These are phyloP conservation scores for Netelia melanura DNA, from an alignment of 2,888 invertebrate genomes.

Conservation along the genomic window DNA sequence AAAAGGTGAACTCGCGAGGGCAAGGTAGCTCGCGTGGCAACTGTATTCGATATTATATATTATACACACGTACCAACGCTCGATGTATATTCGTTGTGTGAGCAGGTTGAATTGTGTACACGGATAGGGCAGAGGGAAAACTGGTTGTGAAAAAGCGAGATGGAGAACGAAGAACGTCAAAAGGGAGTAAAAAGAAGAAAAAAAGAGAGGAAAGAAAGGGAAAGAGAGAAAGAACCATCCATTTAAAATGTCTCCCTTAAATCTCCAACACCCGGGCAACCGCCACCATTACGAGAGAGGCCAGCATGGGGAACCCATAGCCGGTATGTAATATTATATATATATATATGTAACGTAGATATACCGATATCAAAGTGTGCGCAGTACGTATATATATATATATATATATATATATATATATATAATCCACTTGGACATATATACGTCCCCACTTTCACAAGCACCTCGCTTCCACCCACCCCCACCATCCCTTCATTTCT, in stretches of 20 bases:
- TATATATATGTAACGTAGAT: background rate
- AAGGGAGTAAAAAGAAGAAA: slow-evolving; percentile 36
- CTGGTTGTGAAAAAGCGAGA: slow-evolving; percentile 39
- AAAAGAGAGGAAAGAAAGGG: slow-evolving; percentile 46
- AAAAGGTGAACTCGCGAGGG: slow-evolving; percentile 25
- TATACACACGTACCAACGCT: background rate
- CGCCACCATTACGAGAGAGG: slow-evolving; percentile 73
- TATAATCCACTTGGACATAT: slow-evolving; percentile 39
- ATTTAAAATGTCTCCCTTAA: slow-evolving; percentile 82
- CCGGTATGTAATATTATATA: background rate
- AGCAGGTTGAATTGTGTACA: slow-evolving; percentile 28
- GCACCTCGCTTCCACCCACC: slow-evolving; percentile 63
- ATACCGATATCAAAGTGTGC: background rate
- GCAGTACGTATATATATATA: background rate
- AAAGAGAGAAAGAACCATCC: slow-evolving; percentile 83
- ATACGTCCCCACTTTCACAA: slow-evolving; percentile 73
- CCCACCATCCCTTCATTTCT: slow-evolving; percentile 59
- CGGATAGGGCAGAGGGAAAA: slow-evolving; percentile 51
- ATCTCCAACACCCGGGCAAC: slow-evolving; percentile 79
- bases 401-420: slow-evolving; percentile 13
- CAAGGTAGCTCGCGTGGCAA: slow-evolving; percentile 43
- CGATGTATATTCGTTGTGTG: background rate
- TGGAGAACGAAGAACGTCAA: slow-evolving; percentile 38
- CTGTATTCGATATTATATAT: slow-evolving; percentile 43
- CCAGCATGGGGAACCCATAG: slow-evolving; percentile 47